Evolutionary conservation across 2,888 invertebrate species (phyloP).

Genomic region (Lasius fuliginosus): DNA sequence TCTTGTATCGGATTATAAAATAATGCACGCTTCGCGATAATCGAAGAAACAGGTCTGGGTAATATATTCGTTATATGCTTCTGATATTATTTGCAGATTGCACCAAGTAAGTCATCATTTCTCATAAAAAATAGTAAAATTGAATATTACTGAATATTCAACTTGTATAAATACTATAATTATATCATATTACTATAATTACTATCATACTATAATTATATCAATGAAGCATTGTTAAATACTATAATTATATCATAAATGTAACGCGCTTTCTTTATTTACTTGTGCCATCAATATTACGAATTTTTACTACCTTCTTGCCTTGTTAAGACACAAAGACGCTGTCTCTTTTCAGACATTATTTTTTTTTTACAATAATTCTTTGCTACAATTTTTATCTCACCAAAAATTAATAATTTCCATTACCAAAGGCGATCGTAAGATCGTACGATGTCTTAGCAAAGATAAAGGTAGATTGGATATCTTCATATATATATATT

Average conservation of each 20-base stretch:
- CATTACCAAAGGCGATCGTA: not conserved
- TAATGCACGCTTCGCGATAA: not conserved
- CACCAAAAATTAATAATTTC: not conserved
- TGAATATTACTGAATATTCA: not conserved
- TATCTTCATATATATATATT: not conserved
- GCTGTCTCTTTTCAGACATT: not conserved
- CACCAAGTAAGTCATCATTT: not conserved
- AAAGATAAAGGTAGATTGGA: not conserved
- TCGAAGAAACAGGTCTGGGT: not conserved
- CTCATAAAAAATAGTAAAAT: not conserved
- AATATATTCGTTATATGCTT: not conserved
- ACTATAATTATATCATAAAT: not conserved
- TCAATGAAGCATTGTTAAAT: not conserved
- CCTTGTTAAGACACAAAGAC: not conserved
- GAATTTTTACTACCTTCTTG: not conserved
- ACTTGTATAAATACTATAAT: not conserved
- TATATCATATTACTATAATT: not conserved
- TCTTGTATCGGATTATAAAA: conserved; percentile 32
- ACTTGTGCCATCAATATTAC: not conserved
- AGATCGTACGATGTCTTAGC: not conserved
- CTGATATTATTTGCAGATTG: not conserved
- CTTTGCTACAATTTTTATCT: not conserved
- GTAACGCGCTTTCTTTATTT: not conserved
- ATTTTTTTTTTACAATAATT: not conserved
- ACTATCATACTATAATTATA: too few relatives aligned